A percentile compares a stretch with the other conserved stretches of the same genome.
Evolutionary conservation across 2,113 vertebrate genomes (phyloP).

Genomic region (Plectropomus leopardus): DNA sequence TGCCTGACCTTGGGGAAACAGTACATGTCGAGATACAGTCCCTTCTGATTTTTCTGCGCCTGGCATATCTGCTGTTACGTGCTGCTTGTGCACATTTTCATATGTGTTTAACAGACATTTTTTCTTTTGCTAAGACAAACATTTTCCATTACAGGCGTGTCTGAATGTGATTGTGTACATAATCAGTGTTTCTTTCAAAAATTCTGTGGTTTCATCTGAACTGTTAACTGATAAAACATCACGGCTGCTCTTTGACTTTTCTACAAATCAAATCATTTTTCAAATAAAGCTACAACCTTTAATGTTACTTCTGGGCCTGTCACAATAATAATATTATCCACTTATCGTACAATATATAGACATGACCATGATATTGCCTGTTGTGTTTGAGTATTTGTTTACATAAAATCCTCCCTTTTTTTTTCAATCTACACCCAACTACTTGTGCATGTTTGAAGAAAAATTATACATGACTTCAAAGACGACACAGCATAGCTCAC

Average conservation of each 20-base stretch:
- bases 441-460: too few relatives aligned
- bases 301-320: neutral
- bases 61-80: constrained; percentile 3
- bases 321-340: too few relatives aligned
- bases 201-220: neutral
- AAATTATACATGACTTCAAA: too few relatives aligned
- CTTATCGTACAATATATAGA: too few relatives aligned
- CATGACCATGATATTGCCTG: too few relatives aligned
- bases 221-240: neutral
- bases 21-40: neutral
- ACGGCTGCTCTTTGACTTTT: constrained; percentile 17
- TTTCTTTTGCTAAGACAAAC: neutral
- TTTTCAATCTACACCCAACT: too few relatives aligned
- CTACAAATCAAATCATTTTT: neutral
- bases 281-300: neutral
- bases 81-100: constrained; percentile 6
- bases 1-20: neutral
- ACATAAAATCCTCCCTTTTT: too few relatives aligned
- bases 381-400: too few relatives aligned
- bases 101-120: neutral
- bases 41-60: neutral
- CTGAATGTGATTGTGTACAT: neutral
- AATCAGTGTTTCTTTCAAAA: too few relatives aligned
- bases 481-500: too few relatives aligned
- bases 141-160: neutral